Evolutionary conservation across 2,113 vertebrate species (phyloP).

Genomic region (Rhinoderma darwinii): DNA sequence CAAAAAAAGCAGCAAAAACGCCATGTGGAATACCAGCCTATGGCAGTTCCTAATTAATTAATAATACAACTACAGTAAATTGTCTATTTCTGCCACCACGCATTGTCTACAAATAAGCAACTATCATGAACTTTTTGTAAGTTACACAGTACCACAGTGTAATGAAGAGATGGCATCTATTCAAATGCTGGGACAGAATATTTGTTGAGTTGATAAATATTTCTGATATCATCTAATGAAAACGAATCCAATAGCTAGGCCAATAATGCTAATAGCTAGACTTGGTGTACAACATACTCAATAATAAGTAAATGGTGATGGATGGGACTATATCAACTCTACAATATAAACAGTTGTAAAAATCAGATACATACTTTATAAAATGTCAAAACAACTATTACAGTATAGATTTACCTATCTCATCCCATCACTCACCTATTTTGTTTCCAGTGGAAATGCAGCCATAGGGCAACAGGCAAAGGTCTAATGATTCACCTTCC

Average conservation of each 20-base stretch:
- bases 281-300: not conserved
- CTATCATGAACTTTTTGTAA: not conserved
- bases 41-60: too few species aligned
- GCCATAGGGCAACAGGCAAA: constrained; percentile 92
- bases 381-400: not conserved
- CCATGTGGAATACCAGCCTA: too few species aligned
- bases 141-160: not conserved
- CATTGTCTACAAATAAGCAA: not conserved
- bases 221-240: too few species aligned
- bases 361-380: not conserved
- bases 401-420: not conserved
- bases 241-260: too few species aligned
- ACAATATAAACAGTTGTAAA: not conserved
- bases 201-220: too few species aligned
- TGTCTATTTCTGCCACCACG: too few species aligned
- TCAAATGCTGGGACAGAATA: too few species aligned
- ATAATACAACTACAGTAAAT: too few species aligned
- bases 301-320: not conserved
- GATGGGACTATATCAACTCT: not conserved
- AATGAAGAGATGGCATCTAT: too few species aligned
- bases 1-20: too few species aligned
- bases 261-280: too few species aligned
- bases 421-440: constrained; percentile 79
- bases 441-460: constrained; percentile 98
- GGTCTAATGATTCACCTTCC: constrained; percentile 94